Evolutionary conservation across 2,797 vertebrate species (phyloP).

Genomic region (Eulemur mongoz): DNA sequence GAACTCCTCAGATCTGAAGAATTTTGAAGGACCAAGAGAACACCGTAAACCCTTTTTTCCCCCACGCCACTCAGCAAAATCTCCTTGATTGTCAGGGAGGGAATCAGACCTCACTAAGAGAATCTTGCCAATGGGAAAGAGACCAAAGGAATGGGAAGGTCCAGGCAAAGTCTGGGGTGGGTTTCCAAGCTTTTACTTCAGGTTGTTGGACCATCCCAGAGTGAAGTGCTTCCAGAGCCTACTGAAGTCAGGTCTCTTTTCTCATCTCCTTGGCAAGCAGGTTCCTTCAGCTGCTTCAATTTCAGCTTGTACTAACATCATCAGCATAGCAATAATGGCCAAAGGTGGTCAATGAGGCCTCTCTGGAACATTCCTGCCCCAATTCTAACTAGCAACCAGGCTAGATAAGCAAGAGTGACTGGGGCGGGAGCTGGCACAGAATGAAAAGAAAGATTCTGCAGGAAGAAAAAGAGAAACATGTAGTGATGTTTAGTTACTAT

Average conservation of each 20-base stretch:
- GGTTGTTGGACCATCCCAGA: background rate
- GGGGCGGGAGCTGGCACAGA: background rate
- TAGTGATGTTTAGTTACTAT: background rate
- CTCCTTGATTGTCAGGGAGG: background rate
- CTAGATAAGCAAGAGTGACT: background rate
- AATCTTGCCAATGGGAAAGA: background rate
- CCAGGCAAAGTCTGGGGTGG: background rate
- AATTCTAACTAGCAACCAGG: background rate
- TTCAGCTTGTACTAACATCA: background rate
- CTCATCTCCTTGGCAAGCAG: background rate
- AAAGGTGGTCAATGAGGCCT: background rate
- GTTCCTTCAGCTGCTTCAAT: background rate
- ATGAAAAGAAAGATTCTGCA: background rate
- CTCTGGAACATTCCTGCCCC: slow-evolving; percentile 30
- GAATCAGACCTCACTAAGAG: background rate
- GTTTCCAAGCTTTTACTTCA: slow-evolving; percentile 8
- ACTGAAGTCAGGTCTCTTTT: background rate
- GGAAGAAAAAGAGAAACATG: background rate
- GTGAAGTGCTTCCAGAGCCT: background rate
- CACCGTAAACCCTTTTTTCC: background rate
- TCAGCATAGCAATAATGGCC: background rate
- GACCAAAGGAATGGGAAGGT: background rate
- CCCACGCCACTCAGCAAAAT: background rate
- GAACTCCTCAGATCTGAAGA: background rate
- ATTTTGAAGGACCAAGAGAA: background rate